A percentile compares a stretch with the other conserved stretches of the same genome.
phyloP scores from a whole-genome alignment of 1,140 invertebrate species.

The Archivesica marissinica region DNA sequence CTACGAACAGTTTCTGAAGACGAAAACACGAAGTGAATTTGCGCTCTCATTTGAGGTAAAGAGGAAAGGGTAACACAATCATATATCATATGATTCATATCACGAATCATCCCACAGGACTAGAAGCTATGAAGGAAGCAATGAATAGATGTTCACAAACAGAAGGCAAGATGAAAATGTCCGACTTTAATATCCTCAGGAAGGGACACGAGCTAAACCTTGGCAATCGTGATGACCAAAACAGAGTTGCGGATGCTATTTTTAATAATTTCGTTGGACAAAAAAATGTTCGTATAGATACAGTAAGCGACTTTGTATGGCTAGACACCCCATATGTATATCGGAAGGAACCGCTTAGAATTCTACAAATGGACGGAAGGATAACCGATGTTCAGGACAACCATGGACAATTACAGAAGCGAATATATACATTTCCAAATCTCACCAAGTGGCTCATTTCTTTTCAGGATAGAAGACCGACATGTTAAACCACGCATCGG shows the following conservation, averaged over 20 bases:
- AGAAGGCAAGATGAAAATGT: conserved; percentile 21
- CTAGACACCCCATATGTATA: not conserved
- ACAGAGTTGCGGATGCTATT: conserved; percentile 1
- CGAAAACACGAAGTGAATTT: not conserved
- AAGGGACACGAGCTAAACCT: conserved; percentile 14
- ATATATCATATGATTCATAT: conserved; percentile 31
- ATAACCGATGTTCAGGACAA: not conserved
- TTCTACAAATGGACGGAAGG: not conserved
- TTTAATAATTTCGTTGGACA: not conserved
- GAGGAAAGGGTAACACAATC: not conserved
- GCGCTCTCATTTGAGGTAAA: not conserved
- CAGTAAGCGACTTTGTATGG: not conserved
- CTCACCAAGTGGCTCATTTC: not conserved
- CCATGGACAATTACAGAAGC: too few species aligned
- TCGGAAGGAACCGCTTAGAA: not conserved
- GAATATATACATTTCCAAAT: not conserved
- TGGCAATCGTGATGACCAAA: not conserved
- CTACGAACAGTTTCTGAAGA: not conserved
- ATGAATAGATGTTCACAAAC: not conserved
- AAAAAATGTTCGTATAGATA: not conserved
- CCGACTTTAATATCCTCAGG: not conserved
- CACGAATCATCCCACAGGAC: not conserved
- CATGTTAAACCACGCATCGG: too few species aligned
- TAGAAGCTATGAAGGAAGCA: conserved; percentile 31
- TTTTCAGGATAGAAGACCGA: too few species aligned